Conservation (phyloP, 2,797 vertebrate genomes). For the Coreius guichenoti region DNA sequence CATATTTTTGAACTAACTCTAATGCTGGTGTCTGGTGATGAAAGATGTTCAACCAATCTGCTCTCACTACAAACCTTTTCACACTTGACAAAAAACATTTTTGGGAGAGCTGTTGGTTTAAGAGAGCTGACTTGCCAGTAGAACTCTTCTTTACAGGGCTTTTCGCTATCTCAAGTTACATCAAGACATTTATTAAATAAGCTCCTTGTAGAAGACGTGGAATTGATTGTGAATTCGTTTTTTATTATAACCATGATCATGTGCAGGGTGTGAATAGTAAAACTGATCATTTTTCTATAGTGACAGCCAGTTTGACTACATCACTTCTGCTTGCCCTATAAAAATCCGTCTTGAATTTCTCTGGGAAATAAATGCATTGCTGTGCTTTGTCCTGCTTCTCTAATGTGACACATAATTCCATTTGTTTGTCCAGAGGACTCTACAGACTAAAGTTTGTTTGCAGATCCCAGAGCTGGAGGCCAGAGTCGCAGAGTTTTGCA, state of each 20-base stretch:
- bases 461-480: conserved; percentile 91
- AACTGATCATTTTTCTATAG: conserved; percentile 48
- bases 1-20: background rate
- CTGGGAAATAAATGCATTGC: conserved; percentile 86
- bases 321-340: conserved; percentile 83
- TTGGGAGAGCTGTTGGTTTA: background rate
- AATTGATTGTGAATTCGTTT: background rate
- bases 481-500: conserved; percentile 77
- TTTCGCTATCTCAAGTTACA: conserved; percentile 14
- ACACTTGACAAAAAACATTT: background rate
- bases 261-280: conserved; percentile 5
- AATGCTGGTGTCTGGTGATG: background rate
- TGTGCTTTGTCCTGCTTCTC: conserved; percentile 81
- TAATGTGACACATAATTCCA: conserved; percentile 83
- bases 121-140: background rate
- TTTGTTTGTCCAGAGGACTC: conserved; percentile 89
- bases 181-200: background rate
- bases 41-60: background rate
- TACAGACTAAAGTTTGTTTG: conserved; percentile 87
- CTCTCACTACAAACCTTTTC: background rate
- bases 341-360: conserved; percentile 78
- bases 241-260: background rate
- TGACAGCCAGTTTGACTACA: conserved; percentile 68
- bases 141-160: background rate
- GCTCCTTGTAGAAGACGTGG: background rate